phyloP scores from a whole-genome alignment of 92 coral and sea anemone species.

The Palythoa grandis region DNA sequence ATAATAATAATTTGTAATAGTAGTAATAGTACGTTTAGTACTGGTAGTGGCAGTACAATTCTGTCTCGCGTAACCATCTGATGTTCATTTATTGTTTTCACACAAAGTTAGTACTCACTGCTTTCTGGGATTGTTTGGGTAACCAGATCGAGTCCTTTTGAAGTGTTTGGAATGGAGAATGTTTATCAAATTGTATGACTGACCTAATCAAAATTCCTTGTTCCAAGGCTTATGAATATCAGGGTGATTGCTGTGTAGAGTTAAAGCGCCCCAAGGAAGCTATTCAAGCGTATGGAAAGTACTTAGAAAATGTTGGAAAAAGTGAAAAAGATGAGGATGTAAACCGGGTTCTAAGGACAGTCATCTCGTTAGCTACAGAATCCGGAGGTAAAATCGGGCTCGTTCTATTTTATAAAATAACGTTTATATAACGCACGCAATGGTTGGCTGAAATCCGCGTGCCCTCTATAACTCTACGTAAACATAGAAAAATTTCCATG shows the following conservation, averaged over 20 bases:
- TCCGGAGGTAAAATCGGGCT: conserved; percentile 3
- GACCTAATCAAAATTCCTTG: background rate
- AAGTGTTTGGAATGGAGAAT: background rate
- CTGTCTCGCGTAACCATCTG: too few species aligned
- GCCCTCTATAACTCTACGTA: too few species aligned
- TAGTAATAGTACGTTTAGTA: too few species aligned
- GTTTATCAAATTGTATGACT: background rate
- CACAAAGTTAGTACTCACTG: too few species aligned
- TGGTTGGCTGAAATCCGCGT: too few species aligned
- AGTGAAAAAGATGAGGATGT: background rate
- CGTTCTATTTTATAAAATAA: too few species aligned
- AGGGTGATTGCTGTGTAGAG: conserved; percentile 28
- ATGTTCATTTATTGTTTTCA: too few species aligned
- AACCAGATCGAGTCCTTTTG: background rate
- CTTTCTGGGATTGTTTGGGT: too few species aligned
- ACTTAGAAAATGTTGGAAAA: conserved; percentile 1
- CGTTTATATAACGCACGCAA: too few species aligned
- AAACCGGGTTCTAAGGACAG: background rate
- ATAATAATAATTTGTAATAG: too few species aligned
- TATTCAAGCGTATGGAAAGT: conserved; percentile 43
- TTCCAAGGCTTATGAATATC: conserved; percentile 29
- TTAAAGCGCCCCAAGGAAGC: conserved; percentile 34
- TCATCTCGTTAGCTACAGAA: conserved; percentile 13
- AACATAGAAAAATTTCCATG: too few species aligned
- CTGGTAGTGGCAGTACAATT: too few species aligned